Percentiles rank a stretch among this genome's conserved stretches.
Conservation (phyloP, 2,888 invertebrate species). For the Mythimna vitellina region DNA sequence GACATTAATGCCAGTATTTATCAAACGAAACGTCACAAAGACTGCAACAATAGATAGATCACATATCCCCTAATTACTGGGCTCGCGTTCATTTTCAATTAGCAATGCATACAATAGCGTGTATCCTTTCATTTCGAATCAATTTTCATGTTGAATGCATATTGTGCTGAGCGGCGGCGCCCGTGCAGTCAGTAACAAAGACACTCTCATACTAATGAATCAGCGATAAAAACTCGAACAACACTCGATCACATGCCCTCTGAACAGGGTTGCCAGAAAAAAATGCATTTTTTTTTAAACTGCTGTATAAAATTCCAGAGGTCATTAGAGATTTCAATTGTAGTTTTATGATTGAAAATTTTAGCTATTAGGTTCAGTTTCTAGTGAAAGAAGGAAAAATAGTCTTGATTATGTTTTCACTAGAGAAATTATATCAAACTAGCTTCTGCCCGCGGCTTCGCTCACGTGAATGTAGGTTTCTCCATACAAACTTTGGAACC, state of each 20-base stretch:
- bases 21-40: conserved; percentile 24
- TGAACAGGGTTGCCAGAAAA: conserved; percentile 75
- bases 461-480: too few relatives aligned
- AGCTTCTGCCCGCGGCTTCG: too few relatives aligned
- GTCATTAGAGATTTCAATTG: neutral
- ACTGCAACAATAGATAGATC: conserved; percentile 45
- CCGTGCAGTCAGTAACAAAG: conserved; percentile 82
- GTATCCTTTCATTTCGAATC: conserved; percentile 82
- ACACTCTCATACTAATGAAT: conserved; percentile 89
- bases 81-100: conserved; percentile 67
- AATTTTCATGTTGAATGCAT: conserved; percentile 82
- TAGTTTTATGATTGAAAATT: neutral
- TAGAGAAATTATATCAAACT: neutral
- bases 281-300: neutral
- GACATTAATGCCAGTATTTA: neutral
- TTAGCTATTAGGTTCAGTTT: neutral
- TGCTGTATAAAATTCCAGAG: neutral
- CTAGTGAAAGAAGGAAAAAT: neutral
- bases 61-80: conserved; percentile 58
- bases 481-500: too few relatives aligned
- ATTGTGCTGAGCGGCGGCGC: conserved; percentile 72
- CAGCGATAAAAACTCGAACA: conserved; percentile 88
- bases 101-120: conserved; percentile 68
- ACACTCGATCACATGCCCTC: conserved; percentile 85
- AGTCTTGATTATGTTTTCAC: neutral